Evolutionary conservation across 2,888 invertebrate species (phyloP), one percentile per base, ranked within the genome.

Genomic region (Drosophila percnosoma): DNA sequence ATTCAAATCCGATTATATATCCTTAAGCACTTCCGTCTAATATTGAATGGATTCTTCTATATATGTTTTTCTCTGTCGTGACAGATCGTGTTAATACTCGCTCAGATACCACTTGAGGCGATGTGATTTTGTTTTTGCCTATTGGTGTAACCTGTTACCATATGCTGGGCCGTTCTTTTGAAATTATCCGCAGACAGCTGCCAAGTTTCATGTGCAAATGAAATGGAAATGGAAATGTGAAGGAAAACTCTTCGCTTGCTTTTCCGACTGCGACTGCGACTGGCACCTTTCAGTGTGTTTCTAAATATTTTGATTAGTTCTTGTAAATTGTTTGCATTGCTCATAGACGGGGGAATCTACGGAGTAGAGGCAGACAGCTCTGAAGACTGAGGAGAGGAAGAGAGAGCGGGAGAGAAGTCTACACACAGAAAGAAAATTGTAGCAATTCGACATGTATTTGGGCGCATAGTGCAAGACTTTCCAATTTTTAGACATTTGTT

Each of bases 271-370:
- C 55, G 6, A 38, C 13, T 52, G 72, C 45, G 70, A 68, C 65
- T 77, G 81, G 66, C 84, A 85, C 84, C 84, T 85, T 89, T 84
- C 85, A 79, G 69, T 65, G 65, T 58, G 45, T 72, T 68, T 75
- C 78, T 71, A 86, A 86, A 86, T 86, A 88, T 90, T 86, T 86
- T 86, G 85, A 90, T 86, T 90, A 78, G 90, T 78, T 73, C 83
- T 71, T 86, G 85, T 88, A 86, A 90, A 78, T 73, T 88, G 90
- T 77, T 76, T 76, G 82, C 69, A 60, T 68, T 70, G 66, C 51
- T 52, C 10, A 29, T n/a, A 29, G 29, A 38, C 10, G 55, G 31
- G 13, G 52, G 24, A 45, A 45, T 24, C 21, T 24, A 45, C 53
- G 34, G 57, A 18, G 49, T 27, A 49, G 27, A 49, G 18, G 0